Conservation (phyloP, 2,797 vertebrate genomes). For the Bovichtus diacanthus region DNA sequence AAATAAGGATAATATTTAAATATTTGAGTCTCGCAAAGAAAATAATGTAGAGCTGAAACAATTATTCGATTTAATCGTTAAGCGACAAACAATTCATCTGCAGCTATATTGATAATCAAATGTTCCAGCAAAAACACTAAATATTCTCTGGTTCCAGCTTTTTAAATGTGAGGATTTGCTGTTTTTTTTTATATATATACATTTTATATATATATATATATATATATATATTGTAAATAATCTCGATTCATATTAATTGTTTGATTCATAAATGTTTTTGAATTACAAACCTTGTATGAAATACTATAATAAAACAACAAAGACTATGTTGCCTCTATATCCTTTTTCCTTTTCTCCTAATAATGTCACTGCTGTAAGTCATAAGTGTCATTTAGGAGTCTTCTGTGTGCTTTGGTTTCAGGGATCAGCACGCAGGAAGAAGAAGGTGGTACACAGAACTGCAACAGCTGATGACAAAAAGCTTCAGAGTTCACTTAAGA, state of each 20-base stretch:
- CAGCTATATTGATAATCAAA: too few relatives aligned
- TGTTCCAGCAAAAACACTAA: too few relatives aligned
- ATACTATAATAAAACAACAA: background rate
- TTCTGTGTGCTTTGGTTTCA: conserved; percentile 59
- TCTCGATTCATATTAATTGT: too few relatives aligned
- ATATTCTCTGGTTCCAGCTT: too few relatives aligned
- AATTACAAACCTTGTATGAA: background rate
- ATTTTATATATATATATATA: too few relatives aligned
- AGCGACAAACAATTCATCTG: too few relatives aligned
- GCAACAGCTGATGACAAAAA: conserved; percentile 98
- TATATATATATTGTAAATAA: too few relatives aligned
- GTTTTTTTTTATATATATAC: background rate
- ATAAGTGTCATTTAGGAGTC: background rate
- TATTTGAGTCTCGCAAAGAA: too few relatives aligned
- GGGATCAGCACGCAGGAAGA: conserved; percentile 97
- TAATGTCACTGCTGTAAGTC: background rate
- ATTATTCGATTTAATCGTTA: too few relatives aligned
- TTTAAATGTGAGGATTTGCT: too few relatives aligned
- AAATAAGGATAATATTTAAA: background rate
- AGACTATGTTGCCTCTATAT: too few relatives aligned
- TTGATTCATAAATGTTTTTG: background rate
- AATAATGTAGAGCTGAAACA: too few relatives aligned
- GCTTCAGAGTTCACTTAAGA: conserved; percentile 97
- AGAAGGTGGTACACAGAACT: conserved; percentile 98
- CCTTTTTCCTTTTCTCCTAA: background rate